Base-by-base conservation (phyloP, 2,888 invertebrate species). In the Cyrtodaria siliqua region DNA sequence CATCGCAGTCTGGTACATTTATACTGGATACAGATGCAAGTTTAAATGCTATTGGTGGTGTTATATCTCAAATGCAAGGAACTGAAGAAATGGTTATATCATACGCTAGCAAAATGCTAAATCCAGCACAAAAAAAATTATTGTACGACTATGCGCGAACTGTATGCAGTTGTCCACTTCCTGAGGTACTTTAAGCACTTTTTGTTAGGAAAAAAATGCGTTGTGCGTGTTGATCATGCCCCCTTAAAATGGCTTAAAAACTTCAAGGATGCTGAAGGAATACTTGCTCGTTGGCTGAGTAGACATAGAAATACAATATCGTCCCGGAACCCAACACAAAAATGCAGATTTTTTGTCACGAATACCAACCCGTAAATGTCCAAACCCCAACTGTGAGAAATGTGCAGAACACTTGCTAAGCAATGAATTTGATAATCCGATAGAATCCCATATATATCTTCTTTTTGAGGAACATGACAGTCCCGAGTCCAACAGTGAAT, bases 261-360 rank as follows among this genome's bases (percentile, higher is more conserved):
- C 44, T 75, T 75, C 49, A 75, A 75, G 33, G 55, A 75, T 20
- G 64, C 75, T 12, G 69, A 69, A 14, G 69, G 68, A 44, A 70
- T 76, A 67, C 23, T 53, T n/a, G 24, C 2, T 29, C 4, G 40
- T 8, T 38, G 40, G 40, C 16, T 38, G 40, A n/a, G n/a, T n/a
- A n/a, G n/a, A n/a, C n/a, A n/a, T n/a, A n/a, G n/a, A n/a, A n/a
- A n/a, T n/a, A n/a, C n/a, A n/a, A n/a, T n/a, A n/a, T n/a, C n/a
- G n/a, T n/a, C n/a, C n/a, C n/a, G n/a, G n/a, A n/a, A n/a, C n/a
- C n/a, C n/a, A n/a, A n/a, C n/a, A n/a, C n/a, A n/a, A n/a, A n/a
- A n/a, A n/a, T n/a, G n/a, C n/a, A n/a, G n/a, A n/a, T n/a, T n/a
- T n/a, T n/a, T n/a, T n/a, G n/a, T n/a, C n/a, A n/a, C n/a, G n/a